phyloP scores from a whole-genome alignment of 2,888 invertebrate species.

The Agriopis leucophaearia region DNA sequence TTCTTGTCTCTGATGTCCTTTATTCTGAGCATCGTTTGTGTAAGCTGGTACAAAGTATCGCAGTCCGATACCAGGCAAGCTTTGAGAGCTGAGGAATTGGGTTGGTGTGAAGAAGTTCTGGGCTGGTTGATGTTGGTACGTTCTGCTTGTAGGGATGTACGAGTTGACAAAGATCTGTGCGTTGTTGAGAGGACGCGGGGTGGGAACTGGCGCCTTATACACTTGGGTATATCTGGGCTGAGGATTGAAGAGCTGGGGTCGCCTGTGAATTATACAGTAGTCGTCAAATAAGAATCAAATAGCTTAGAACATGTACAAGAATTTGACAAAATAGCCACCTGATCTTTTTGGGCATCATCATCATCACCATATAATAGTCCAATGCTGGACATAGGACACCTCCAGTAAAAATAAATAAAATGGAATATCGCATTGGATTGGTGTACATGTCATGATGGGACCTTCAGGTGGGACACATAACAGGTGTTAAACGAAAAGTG shows the following conservation, averaged over 20 bases:
- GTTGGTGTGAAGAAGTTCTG: slow-evolving; percentile 66
- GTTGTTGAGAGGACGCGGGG: slow-evolving; percentile 62
- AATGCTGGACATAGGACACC: too few species aligned
- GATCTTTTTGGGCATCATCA: too few species aligned
- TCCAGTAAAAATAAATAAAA: too few species aligned
- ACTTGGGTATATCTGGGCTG: slow-evolving; percentile 77
- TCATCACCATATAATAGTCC: too few species aligned
- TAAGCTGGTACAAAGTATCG: slow-evolving; percentile 75
- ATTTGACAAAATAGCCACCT: too few species aligned
- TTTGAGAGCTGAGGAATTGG: slow-evolving; percentile 73
- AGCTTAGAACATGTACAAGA: too few species aligned
- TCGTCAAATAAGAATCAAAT: too few species aligned
- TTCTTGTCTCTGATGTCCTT: slow-evolving; percentile 62
- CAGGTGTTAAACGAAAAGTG: too few species aligned
- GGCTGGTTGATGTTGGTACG: slow-evolving; percentile 55
- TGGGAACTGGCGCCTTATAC: slow-evolving; percentile 61
- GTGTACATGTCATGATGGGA: too few species aligned
- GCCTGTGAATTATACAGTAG: slow-evolving; percentile 59
- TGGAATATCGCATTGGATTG: too few species aligned
- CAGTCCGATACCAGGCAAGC: slow-evolving; percentile 74
- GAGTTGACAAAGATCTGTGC: slow-evolving; percentile 78
- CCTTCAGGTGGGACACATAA: too few species aligned
- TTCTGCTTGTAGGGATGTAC: slow-evolving; percentile 66
- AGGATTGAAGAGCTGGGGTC: slow-evolving; percentile 75
- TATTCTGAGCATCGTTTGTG: slow-evolving; percentile 54